Conservation (phyloP, 2,888 invertebrate species). For the Dendrolimus houi region DNA sequence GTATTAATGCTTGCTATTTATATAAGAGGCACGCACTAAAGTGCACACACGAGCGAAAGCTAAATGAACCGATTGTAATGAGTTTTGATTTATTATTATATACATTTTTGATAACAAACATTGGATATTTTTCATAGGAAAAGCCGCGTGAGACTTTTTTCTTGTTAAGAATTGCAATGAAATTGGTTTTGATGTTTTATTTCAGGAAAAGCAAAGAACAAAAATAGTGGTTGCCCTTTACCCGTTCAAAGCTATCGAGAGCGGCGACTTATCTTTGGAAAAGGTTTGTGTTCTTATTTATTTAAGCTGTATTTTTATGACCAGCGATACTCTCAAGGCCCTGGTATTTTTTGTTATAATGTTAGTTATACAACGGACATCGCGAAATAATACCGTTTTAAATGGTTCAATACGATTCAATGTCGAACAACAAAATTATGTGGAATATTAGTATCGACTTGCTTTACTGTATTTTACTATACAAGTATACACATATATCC, state of each 20-base stretch:
- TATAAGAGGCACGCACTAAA: too few species aligned
- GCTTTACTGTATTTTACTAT: background rate
- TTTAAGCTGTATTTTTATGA: background rate
- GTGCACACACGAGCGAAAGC: too few species aligned
- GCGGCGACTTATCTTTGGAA: conserved; percentile 90
- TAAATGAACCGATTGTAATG: too few species aligned
- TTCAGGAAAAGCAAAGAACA: conserved; percentile 82
- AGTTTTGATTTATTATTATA: too few species aligned
- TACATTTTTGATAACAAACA: too few species aligned
- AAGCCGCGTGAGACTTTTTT: too few species aligned
- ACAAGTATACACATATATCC: too few species aligned
- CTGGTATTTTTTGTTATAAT: background rate
- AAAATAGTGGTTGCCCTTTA: conserved; percentile 93
- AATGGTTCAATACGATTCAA: background rate
- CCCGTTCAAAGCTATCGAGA: conserved; percentile 93
- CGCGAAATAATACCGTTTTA: background rate
- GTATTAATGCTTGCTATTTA: too few species aligned
- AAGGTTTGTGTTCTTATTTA: conserved; percentile 74
- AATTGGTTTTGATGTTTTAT: conserved; percentile 12
- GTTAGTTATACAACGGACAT: background rate
- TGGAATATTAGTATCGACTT: background rate
- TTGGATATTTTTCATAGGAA: too few species aligned
- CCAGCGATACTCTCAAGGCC: background rate
- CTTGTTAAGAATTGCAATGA: too few species aligned
- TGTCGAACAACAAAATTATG: background rate